Evolutionary conservation across 2,797 vertebrate genomes (phyloP), one percentile per base, ranked within the genome.

Genomic region (Gambusia yucatana): DNA sequence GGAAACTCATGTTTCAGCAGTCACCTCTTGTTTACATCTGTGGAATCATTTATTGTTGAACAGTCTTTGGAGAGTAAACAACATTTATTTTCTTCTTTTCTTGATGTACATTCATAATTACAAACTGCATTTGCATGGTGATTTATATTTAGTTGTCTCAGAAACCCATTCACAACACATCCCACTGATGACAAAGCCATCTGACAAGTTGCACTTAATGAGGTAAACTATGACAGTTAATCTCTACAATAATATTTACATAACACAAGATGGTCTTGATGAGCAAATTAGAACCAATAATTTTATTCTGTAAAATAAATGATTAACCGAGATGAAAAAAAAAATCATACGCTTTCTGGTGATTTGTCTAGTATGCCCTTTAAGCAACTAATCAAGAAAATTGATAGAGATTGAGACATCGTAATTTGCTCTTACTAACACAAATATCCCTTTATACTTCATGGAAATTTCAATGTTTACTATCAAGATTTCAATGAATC

Each of bases 181-280:
- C 86, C 76, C n/a, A 4, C 76, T 77, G 87, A 83, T 85, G 88
- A 89, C 86, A 86, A 87, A 90, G 75, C 72, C 75, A 72, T 88
- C 84, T 89, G 86, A 93, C 90, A 85, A 65, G 77, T 82, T 59
- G 9, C 36, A 77, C 81, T 84, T 93, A 93, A 94, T 93, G 90
- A 93, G 87, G 85, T 88, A 89, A 91, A 91, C 86, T 9, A 48
- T 77, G 87, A 86, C 75, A 77, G 73, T 85, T 93, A 90, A 94
- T 94, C 87, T 83, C 82, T 72, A 69, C 82, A 78, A 88, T 90
- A 91, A 88, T 88, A 89, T 91, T 88, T 86, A 80, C 82, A 83
- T 81, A 80, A 85, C 71, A 89, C 46, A 6, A 72, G 79, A 75
- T 89, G 41, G 75, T 71, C 78, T 74, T 83, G 81, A 92, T 79